Evolutionary conservation across 2,113 vertebrate genomes (phyloP), one percentile per base, ranked within the genome.

Genomic region (Oncorhynchus nerka): DNA sequence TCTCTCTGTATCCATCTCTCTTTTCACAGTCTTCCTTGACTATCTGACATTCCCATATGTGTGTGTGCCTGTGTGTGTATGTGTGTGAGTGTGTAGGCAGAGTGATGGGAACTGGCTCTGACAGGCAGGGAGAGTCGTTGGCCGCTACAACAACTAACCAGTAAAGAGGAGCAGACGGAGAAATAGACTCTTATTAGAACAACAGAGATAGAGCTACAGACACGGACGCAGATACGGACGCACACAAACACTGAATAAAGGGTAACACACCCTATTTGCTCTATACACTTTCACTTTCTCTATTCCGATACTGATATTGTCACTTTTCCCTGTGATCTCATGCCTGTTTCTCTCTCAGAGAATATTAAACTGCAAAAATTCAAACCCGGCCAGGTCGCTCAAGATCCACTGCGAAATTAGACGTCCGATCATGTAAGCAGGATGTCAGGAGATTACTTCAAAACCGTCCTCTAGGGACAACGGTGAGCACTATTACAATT

Each of bases 61-160:
- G 51, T 20, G 51, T 57, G 51, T 57, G 12, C 4, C 24, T 28
- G 28, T 32, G 24, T 67, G 22, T 66, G 64, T 66, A 4, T 12
- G 64, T 9, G 13, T 66, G 15, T 11, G 51, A 13, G 8, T 0
- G 13, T 28, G 48, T 51, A n/a, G 34, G 39, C 64, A 66, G 13
- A 66, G 26, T 19, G 70, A 71, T 55, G 26, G 70, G 28, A 19
- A 75, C 68, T n/a, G 13, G 57, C 45, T 59, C 61, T 73, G 79
- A 81, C 75, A 74, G 70, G 65, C 45, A 30, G 72, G 26, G 64
- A 28, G 48, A 71, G 70, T 70, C 49, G 19, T 3, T 59, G 16
- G 65, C 64, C 45, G 59, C n/a, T 73, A 24, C 68, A 74, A 39
- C 64, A 5, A 71, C 66, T 71, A 71, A 65, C 45, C 45, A 30